Evolutionary conservation across 2,797 vertebrate genomes (phyloP), one percentile per base, ranked within the genome.

Genomic region (Coendou prehensilis): DNA sequence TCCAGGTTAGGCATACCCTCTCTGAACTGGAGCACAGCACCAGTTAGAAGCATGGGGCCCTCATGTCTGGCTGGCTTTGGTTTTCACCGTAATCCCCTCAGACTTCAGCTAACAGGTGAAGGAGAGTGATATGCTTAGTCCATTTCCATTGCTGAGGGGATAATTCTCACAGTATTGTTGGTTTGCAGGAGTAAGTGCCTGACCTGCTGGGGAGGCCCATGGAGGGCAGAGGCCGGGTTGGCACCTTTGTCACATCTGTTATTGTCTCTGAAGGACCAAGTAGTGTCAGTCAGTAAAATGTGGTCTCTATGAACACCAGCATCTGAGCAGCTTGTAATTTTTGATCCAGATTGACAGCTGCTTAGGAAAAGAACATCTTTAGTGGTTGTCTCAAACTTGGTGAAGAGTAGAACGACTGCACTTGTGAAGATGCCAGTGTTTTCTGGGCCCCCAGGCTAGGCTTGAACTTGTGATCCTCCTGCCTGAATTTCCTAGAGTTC

Each of bases 1-100:
- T 56, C 28, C 5, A 4, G n/a, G 6, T 26, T 9, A 0, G 1
- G 45, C 23, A 71, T 4, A 10, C 5, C 6, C 37, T 54, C 28
- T 83, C 23, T 69, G 8, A 50, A 14, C 33, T 23, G 69, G 18
- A 41, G 1, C 37, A 37, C 69, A n/a, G 11, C 63, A 22, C 23
- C 67, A 67, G 6, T 4, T 79, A 47, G 73, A 47, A 15, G 33
- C 8, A 6, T 54, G 30, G 18, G n/a, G 45, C 76, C 30, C 22
- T 33, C 15, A 1, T 1, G 18, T 80, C 54, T 14, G 14, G 61
- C 14, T 54, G 63, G 14, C 59, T 14, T 69, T 75, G 78, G 20
- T 67, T 81, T 63, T 71, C 10, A 28, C 28, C 63, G n/a, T 14
- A 37, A 33, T 57, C 63, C 64, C 52, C 11, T 50, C 4, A 33